Evolutionary conservation across 1,140 invertebrate species (phyloP), one percentile per base, ranked within the genome.

Genomic region (Fopius arisanus): DNA sequence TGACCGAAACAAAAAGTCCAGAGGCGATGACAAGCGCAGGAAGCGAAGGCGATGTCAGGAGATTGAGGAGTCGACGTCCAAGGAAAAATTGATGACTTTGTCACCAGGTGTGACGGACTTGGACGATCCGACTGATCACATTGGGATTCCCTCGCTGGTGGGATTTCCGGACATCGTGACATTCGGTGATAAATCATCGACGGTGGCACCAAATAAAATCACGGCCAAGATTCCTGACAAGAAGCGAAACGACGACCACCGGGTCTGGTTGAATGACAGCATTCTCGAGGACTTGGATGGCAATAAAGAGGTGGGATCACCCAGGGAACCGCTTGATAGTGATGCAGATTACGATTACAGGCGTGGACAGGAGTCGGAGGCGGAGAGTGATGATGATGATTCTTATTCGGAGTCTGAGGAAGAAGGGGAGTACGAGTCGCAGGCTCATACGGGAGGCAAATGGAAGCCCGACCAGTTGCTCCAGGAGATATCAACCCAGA

Each of bases 391-490:
- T n/a, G 62, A 65, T 16, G 62, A 65, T 5, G 86, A 89, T 9
- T 85, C 83, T 0, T 86, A 83, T 48, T 82, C 82, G 0, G 85
- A 87, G 10, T 85, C 84, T 0, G 86, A 87, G 19, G 83, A 87
- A 21, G 83, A 85, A 68, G 78, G 69, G 1, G 79, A 84, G 48
- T 82, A 83, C 74, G 88, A 88, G 10, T 88, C 88, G 10, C 79
- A 78, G 1, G 83, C 81, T 54, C 88, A 91, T 70, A 91, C 89
- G 16, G 91, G 89, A 7, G 91, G 89, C 0, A 93, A 93, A 79
- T 93, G 93, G 92, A 92, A 92, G 79, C 92, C 92, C 19, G 88
- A 84, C 72, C 78, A 79, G 68, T 74, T 85, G 7, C 70, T 82
- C 5, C 81, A 84, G 29, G 77, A 78, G 33, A 83, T 83, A 48